phyloP scores from a whole-genome alignment of 2,113 vertebrate species.

The Mandrillus leucophaeus region DNA sequence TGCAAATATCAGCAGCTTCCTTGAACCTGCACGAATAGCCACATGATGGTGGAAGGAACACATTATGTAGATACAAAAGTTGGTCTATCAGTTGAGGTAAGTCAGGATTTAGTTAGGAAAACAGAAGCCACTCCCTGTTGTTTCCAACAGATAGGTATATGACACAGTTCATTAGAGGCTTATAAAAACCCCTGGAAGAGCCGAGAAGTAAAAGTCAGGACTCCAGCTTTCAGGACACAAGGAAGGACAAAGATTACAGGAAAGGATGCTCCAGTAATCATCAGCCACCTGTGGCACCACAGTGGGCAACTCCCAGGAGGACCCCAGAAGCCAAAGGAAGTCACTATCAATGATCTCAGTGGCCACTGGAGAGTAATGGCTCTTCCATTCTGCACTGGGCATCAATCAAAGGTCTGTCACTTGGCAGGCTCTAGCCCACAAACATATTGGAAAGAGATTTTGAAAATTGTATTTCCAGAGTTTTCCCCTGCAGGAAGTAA shows the following conservation, averaged over 20 bases:
- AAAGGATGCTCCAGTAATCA: neutral
- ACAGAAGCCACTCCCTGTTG: neutral
- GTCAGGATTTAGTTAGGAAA: neutral
- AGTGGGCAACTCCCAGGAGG: neutral
- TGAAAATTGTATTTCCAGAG: neutral
- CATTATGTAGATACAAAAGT: neutral
- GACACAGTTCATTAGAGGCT: neutral
- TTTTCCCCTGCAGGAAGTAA: neutral
- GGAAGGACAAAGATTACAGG: neutral
- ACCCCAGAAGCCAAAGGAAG: neutral
- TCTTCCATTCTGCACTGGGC: neutral
- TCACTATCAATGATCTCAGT: neutral
- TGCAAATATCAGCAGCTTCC: neutral
- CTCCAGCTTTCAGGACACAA: neutral
- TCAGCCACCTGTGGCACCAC: neutral
- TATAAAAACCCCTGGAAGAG: no score
- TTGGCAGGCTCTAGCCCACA: neutral
- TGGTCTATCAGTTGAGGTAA: neutral
- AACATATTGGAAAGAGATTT: neutral
- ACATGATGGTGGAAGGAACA: neutral
- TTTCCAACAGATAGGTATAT: neutral
- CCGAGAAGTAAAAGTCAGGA: neutral
- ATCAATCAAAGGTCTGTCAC: neutral
- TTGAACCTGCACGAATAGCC: neutral
- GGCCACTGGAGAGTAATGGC: neutral